Percentiles rank a stretch among this genome's conserved stretches.
phyloP scores from a whole-genome alignment of 2,888 invertebrate species.

The Melinaea marsaeus region DNA sequence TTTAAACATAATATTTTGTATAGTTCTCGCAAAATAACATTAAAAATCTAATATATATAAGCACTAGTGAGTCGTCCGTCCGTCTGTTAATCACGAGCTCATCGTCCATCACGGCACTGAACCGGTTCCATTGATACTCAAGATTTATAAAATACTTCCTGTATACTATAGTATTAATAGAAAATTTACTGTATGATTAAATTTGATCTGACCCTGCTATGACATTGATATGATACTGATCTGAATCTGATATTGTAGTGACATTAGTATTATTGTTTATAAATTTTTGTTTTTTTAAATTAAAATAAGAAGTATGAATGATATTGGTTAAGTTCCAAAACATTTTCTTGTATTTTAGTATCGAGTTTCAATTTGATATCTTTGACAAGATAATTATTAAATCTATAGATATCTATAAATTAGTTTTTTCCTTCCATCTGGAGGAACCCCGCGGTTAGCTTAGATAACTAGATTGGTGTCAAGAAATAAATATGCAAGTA shows the following conservation, averaged over 20 bases:
- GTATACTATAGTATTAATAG: neutral
- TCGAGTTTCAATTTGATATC: no score
- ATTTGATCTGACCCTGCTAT: no score
- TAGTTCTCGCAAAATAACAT: neutral
- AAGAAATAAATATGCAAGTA: neutral
- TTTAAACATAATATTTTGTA: neutral
- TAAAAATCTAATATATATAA: neutral
- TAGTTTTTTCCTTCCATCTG: neutral
- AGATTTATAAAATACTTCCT: neutral
- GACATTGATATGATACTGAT: no score
- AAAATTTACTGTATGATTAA: no score
- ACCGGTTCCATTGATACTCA: slow-evolving; percentile 5
- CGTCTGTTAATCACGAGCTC: slow-evolving; percentile 4
- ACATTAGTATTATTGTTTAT: no score
- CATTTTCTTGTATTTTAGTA: no score
- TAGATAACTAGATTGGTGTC: neutral
- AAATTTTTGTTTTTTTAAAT: no score
- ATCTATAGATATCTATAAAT: neutral
- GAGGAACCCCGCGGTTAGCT: neutral
- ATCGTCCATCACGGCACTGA: neutral
- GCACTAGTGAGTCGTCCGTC: neutral
- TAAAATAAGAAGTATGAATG: no score
- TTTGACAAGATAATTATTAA: neutral
- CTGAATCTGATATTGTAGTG: no score
- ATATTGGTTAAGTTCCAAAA: no score